A percentile compares a stretch with the other conserved stretches of the same genome.
phyloP scores from a whole-genome alignment of 1,140 invertebrate genomes.

The Apis cerana region DNA sequence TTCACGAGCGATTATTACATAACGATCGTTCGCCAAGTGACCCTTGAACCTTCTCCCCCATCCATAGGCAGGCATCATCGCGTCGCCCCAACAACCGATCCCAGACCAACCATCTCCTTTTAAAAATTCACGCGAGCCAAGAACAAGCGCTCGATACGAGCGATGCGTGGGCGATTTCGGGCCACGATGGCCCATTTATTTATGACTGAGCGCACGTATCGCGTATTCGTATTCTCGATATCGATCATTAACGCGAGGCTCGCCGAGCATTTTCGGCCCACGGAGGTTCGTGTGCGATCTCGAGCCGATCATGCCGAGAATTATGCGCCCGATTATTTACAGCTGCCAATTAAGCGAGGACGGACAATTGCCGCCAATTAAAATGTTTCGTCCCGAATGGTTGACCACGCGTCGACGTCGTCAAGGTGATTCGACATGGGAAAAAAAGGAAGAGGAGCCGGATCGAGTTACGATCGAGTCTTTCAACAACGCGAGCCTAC shows the following conservation, averaged over 20 bases:
- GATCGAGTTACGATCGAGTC: too few species aligned
- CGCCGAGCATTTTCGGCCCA: constrained; percentile 44
- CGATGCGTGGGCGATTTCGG: constrained; percentile 59
- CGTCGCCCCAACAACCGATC: constrained; percentile 22
- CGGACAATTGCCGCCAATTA: constrained; percentile 55
- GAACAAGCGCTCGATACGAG: constrained; percentile 39
- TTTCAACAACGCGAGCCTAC: too few species aligned
- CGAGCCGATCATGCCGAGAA: constrained; percentile 6
- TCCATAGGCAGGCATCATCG: not conserved
- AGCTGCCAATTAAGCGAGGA: constrained; percentile 56
- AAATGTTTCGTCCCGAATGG: constrained; percentile 28
- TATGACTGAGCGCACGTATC: constrained; percentile 52
- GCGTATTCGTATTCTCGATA: constrained; percentile 48
- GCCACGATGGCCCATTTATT: constrained; percentile 64
- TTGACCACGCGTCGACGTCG: constrained; percentile 16
- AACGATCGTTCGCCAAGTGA: constrained; percentile 40
- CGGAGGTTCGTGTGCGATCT: constrained; percentile 27
- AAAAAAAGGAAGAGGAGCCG: too few species aligned
- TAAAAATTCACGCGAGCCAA: constrained; percentile 13
- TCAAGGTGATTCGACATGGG: constrained; percentile 4
- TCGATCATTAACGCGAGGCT: constrained; percentile 61
- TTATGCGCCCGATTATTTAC: constrained; percentile 51
- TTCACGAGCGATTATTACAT: constrained; percentile 33
- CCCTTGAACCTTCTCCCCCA: constrained; percentile 43
- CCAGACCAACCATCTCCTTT: constrained; percentile 31